Percentiles rank a stretch among this genome's conserved stretches.
phyloP scores from a whole-genome alignment of 1,140 invertebrate genomes.

The Tribolium castaneum region DNA sequence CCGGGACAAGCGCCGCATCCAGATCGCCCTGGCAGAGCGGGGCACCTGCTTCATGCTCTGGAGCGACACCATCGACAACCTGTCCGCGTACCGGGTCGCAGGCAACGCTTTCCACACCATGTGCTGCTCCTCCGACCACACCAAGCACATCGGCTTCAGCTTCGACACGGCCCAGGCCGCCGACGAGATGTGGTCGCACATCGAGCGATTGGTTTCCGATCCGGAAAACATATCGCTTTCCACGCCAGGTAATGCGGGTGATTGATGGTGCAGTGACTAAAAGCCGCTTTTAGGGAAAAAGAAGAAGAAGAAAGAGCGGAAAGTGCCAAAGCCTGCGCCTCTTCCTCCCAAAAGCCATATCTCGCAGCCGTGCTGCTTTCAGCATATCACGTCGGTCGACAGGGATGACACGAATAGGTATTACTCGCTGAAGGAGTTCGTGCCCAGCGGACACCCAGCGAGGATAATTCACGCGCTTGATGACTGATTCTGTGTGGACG shows the following conservation, averaged over 20 bases:
- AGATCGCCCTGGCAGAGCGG: slow-evolving; percentile 82
- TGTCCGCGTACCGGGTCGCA: slow-evolving; percentile 74
- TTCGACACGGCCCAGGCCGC: slow-evolving; percentile 84
- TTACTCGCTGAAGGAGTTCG: slow-evolving; percentile 73
- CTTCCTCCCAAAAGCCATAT: slow-evolving; percentile 85
- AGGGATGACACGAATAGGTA: slow-evolving; percentile 74
- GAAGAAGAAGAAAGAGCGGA: slow-evolving; percentile 71
- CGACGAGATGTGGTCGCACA: slow-evolving; percentile 74
- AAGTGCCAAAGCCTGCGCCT: slow-evolving; percentile 66
- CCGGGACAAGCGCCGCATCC: slow-evolving; percentile 77
- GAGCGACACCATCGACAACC: slow-evolving; percentile 83
- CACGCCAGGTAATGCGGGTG: slow-evolving; percentile 68
- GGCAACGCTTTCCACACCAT: slow-evolving; percentile 85
- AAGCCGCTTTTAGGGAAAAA: slow-evolving; percentile 58
- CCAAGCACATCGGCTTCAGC: slow-evolving; percentile 73
- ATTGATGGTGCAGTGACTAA: slow-evolving; percentile 47
- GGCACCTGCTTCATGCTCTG: slow-evolving; percentile 89
- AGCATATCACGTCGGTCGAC: slow-evolving; percentile 86
- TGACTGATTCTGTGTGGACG: slow-evolving; percentile 1
- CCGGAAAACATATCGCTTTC: slow-evolving; percentile 85
- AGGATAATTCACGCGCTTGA: slow-evolving; percentile 31
- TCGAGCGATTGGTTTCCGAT: slow-evolving; percentile 79
- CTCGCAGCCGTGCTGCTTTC: slow-evolving; percentile 87
- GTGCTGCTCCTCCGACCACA: slow-evolving; percentile 79
- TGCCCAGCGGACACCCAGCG: slow-evolving; percentile 45